These are phyloP conservation scores for Calosoma granatense DNA, from an alignment of 1,140 invertebrate species.

Conservation along the genomic window DNA sequence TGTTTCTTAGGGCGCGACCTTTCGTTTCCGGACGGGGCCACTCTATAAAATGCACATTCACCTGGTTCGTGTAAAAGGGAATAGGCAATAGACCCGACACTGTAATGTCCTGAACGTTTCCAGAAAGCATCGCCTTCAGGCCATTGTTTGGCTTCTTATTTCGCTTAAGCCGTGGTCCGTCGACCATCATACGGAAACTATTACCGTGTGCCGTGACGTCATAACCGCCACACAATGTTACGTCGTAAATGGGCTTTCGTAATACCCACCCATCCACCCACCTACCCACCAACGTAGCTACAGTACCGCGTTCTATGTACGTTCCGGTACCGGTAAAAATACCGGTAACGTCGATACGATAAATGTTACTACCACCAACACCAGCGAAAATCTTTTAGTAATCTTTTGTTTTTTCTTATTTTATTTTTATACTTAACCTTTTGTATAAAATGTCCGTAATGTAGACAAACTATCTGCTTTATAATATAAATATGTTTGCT, in stretches of 20 bases:
- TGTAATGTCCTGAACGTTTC: not conserved
- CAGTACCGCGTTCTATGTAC: too few relatives aligned
- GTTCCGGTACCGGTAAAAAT: too few relatives aligned
- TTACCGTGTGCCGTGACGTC: slow-evolving; percentile 5
- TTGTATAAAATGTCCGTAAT: too few relatives aligned
- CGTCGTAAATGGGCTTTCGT: not conserved
- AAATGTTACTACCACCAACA: too few relatives aligned
- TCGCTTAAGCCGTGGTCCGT: not conserved
- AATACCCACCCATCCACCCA: too few relatives aligned
- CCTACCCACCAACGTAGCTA: too few relatives aligned
- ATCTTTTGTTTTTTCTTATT: too few relatives aligned
- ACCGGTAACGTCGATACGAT: too few relatives aligned
- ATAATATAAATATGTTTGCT: too few relatives aligned
- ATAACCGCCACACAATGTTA: not conserved
- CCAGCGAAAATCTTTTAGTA: too few relatives aligned
- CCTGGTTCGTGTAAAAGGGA: not conserved
- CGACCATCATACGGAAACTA: slow-evolving; percentile 5
- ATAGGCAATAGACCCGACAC: not conserved
- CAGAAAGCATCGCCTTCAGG: not conserved
- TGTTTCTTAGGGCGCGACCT: not conserved
- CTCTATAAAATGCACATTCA: slow-evolving; percentile 2
- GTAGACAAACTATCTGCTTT: too few relatives aligned
- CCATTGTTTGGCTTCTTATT: slow-evolving; percentile 7
- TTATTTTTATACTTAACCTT: too few relatives aligned
- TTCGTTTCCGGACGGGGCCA: not conserved